Evolutionary conservation across 2,113 vertebrate genomes (phyloP).

Genomic region (Bambusicola thoracicus): DNA sequence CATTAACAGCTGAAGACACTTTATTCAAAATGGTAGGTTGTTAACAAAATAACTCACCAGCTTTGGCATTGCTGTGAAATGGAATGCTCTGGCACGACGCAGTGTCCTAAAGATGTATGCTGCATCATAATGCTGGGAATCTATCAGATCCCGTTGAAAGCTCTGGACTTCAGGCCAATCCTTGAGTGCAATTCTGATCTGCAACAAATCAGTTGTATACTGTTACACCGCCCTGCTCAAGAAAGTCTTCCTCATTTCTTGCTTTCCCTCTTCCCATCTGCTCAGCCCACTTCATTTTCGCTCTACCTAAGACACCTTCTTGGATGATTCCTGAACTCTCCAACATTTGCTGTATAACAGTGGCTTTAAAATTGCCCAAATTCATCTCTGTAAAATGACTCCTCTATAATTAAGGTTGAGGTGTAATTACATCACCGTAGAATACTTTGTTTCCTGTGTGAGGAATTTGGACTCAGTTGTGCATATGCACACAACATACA

Average conservation of each 20-base stretch:
- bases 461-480: not conserved
- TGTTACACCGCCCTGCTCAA: not conserved
- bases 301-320: not conserved
- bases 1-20: not conserved
- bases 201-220: not conserved
- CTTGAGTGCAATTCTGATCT: constrained; percentile 90
- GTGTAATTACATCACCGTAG: not conserved
- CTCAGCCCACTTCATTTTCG: not conserved
- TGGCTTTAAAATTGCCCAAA: not conserved
- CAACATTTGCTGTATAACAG: not conserved
- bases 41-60: constrained; percentile 74
- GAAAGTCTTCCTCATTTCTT: not conserved
- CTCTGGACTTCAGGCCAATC: constrained; percentile 87
- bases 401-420: not conserved
- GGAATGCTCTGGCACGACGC: constrained; percentile 84
- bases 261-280: not conserved
- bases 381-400: not conserved
- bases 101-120: constrained; percentile 85
- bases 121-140: constrained; percentile 87
- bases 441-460: not conserved
- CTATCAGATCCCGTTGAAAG: constrained; percentile 86
- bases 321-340: not conserved
- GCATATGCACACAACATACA: not conserved
- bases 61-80: constrained; percentile 90
- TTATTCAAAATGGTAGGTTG: not conserved